Evolutionary conservation across 2,888 invertebrate genomes (phyloP).

Genomic region (Drosophila neonasuta): DNA sequence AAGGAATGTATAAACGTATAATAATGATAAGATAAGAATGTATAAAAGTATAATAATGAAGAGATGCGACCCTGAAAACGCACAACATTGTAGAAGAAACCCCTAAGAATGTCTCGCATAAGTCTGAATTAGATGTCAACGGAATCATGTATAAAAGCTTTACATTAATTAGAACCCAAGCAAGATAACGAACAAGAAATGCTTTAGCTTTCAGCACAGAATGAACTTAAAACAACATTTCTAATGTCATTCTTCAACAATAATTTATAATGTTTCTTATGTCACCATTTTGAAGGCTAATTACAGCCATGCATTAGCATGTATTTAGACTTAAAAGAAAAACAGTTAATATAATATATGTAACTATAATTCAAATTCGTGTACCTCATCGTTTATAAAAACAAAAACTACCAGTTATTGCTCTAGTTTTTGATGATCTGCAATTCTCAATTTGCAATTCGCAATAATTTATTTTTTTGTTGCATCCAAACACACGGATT

Average conservation of each 20-base stretch:
- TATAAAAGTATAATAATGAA: too few species aligned
- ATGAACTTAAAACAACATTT: neutral
- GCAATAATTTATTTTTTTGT: slow-evolving; percentile 12
- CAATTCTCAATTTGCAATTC: slow-evolving; percentile 24
- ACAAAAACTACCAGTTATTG: neutral
- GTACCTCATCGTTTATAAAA: neutral
- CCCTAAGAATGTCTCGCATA: too few species aligned
- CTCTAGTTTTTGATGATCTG: slow-evolving; percentile 28
- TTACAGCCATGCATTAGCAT: neutral
- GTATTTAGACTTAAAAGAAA: neutral
- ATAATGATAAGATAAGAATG: too few species aligned
- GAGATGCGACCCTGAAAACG: too few species aligned
- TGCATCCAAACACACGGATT: slow-evolving; percentile 25
- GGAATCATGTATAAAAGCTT: neutral
- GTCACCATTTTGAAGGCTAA: neutral
- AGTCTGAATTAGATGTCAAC: too few species aligned
- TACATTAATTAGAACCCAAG: neutral
- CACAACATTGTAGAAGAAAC: too few species aligned
- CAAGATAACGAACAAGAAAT: neutral
- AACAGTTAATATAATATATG: neutral
- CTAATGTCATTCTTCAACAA: neutral
- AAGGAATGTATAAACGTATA: too few species aligned
- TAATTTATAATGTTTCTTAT: too few species aligned
- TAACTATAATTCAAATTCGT: neutral
- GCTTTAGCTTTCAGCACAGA: neutral